Percentiles rank a stretch among this genome's conserved stretches.
These are phyloP conservation scores for Empidonax alnorum DNA, from an alignment of 2,113 vertebrate genomes.

Conservation along the genomic window DNA sequence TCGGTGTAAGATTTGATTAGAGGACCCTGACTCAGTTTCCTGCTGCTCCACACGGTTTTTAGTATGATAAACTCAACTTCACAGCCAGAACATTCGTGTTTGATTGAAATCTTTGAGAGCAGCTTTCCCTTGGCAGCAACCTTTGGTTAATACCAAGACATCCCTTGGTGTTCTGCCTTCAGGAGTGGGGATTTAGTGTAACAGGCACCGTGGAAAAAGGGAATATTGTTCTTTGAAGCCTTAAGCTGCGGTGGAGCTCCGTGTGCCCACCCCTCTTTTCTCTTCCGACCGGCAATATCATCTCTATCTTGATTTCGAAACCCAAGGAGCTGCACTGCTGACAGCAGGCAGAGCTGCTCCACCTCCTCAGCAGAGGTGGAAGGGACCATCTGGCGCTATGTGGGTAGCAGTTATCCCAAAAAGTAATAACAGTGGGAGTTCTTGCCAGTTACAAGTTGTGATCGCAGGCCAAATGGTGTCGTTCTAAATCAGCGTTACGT, in stretches of 20 bases:
- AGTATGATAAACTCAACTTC: neutral
- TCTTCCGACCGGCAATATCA: neutral
- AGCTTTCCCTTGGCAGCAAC: neutral
- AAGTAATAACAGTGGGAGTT: conserved; percentile 65
- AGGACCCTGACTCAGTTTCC: neutral
- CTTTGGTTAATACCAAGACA: neutral
- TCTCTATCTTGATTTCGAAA: neutral
- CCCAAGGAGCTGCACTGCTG: neutral
- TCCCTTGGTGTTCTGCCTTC: neutral
- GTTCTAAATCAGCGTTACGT: neutral
- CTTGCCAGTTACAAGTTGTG: conserved; percentile 70
- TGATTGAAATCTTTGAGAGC: neutral
- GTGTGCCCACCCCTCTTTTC: neutral
- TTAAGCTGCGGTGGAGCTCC: neutral
- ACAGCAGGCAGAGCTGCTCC: conserved; percentile 60
- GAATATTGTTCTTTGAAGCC: neutral
- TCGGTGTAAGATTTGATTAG: neutral
- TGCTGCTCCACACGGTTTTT: neutral
- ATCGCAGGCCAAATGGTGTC: conserved; percentile 60
- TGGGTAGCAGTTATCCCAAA: conserved; percentile 62
- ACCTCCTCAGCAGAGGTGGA: conserved; percentile 71
- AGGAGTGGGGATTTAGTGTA: neutral
- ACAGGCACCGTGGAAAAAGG: neutral
- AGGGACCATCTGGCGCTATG: conserved; percentile 49
- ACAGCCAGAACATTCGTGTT: neutral